Percentiles rank a stretch among this genome's conserved stretches.
Evolutionary conservation across 2,113 vertebrate genomes (phyloP).

Genomic region (Sula dactylatra): DNA sequence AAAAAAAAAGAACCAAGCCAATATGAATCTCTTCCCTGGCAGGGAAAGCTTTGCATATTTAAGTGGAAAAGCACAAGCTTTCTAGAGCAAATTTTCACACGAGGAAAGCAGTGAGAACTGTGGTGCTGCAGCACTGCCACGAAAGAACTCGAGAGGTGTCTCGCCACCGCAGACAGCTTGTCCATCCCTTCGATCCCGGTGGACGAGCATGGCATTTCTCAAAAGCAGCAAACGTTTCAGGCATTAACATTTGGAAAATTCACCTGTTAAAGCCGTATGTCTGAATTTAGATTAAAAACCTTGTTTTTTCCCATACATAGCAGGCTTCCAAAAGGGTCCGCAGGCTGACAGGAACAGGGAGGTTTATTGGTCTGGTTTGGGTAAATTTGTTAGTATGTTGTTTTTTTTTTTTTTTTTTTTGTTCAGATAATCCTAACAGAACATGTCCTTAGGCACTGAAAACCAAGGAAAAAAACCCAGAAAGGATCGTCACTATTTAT

Average conservation of each 20-base stretch:
- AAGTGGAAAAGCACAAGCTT: not conserved
- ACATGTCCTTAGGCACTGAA: not conserved
- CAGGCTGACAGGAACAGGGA: not conserved
- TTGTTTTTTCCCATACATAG: not conserved
- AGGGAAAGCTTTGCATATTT: not conserved
- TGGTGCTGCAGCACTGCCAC: too few relatives aligned
- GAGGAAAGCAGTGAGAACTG: not conserved
- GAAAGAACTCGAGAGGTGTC: not conserved
- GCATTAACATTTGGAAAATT: not conserved
- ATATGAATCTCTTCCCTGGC: not conserved
- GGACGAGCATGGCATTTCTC: fast-evolving
- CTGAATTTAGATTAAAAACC: not conserved
- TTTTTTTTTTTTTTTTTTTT: too few relatives aligned
- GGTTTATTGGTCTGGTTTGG: not conserved
- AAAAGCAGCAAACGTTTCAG: not conserved
- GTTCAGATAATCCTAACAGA: not conserved
- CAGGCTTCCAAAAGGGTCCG: not conserved
- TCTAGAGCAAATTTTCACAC: not conserved
- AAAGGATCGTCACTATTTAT: not conserved
- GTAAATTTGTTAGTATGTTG: not conserved
- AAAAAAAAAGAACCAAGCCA: not conserved
- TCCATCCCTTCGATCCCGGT: not conserved
- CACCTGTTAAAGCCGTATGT: not conserved
- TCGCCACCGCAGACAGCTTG: not conserved
- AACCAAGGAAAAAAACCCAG: not conserved